Base-by-base conservation (phyloP, 23 tunicate genomes). In the Halocynthia roretzi region DNA sequence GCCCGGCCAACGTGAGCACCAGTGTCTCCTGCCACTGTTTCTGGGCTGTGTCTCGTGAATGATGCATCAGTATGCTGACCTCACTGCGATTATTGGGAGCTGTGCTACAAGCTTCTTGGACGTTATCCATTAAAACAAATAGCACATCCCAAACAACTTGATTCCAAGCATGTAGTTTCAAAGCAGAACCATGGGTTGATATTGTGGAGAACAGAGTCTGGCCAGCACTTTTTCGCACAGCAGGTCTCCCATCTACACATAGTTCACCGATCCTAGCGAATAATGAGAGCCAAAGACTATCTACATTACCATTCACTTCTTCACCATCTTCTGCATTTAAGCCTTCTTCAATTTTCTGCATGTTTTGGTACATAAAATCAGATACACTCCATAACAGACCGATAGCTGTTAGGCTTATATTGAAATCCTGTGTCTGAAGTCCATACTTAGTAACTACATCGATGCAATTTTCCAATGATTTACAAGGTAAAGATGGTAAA, bases 1-100 rank as follows among this genome's bases (percentile, higher is more conserved):
- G 77, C 54, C 98, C 98, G 5, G 98, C 98, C 49, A 92, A 50
- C 6, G 98, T 92, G 6, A 92, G 79, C 8, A 92, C 98, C 8
- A 82, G 66, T 14, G 98, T 92, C 82, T 92, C 98, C 61, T 92
- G 98, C 99, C 99, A 94, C 72, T 94, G 99, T 72, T 94, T 94
- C 73, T 88, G 90, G 61, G 83, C 99, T 9, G 99, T 94, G 54
- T 94, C 99, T 70, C 99, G 65, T 5, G 95, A 88, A 77, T 94
- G 99, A 82, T 94, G 99, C 87, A 94, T 83, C 50, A 94, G 56
- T 57, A 94, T 87, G 8, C 50, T 55, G 8, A 61, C 54, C 48
- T 83, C 77, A 62, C 64, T 76, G 50, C 77, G 40, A 19, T 85
- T 84, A 7, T 72, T 67, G 6, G 90, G 78, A 9, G 95, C 91